Base-by-base conservation (phyloP, 2,797 vertebrate species). In the Cygnus olor region DNA sequence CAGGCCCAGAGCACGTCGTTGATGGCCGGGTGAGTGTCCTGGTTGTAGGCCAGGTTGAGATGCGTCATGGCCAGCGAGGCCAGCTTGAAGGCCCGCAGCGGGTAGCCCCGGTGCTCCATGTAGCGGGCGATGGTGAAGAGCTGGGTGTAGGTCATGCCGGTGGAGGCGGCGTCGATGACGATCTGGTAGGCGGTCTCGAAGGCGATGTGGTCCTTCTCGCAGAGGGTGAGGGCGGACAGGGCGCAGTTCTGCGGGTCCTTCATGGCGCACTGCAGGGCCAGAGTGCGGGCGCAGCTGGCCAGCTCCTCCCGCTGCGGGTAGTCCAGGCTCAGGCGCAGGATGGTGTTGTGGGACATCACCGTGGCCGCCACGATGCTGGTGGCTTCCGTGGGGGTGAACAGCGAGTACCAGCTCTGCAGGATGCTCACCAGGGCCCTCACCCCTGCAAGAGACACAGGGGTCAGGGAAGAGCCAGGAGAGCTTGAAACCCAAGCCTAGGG, bases 1-100 rank as follows among this genome's bases (percentile, higher is more conserved):
- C 99, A 99, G 25, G 99, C 99, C 99, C 99, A 99, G 44, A 99
- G 98, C 96, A 99, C 99, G 22, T 99, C 99, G 2, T 99, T 99
- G 97, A 99, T 99, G 95, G 99, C 99, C 0, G 99, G 99, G 97
- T 99, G 99, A 0, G 99, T 99, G 98, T 99, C 99, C 98, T 99
- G 99, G 98, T 99, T 99, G 97, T 99, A 99, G 53, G 99, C 99
- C 96, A 99, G 98, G 98, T 99, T 99, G 72, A 99, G 99, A 97
- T 99, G 99, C 4, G 98, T 99, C 99, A 99, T 99, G 97, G 99
- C 99, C 64, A 99, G 97, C 0, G 99, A 99, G 58, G 99, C 99
- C 98, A 99, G 96, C 97, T 99, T 99, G 97, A 99, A 99, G 0
- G 99, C 99, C 93, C 99, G 98, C 73, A 99, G 98, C 0, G 99